Percentiles rank a stretch among this genome's conserved stretches.
Evolutionary conservation across 1,140 invertebrate species (phyloP).

Genomic region (Hirudo medicinalis): DNA sequence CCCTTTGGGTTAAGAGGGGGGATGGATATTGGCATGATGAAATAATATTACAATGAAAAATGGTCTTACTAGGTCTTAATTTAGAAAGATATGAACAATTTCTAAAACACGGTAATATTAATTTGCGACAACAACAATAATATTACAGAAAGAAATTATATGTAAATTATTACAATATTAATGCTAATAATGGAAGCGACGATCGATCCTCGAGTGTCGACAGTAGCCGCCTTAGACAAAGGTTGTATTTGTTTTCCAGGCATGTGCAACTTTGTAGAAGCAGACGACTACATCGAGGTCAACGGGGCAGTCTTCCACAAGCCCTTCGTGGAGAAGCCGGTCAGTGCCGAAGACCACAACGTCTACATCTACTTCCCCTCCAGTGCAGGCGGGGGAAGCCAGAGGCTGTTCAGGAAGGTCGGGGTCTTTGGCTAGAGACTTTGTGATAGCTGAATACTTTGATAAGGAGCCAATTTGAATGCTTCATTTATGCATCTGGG

Average conservation of each 20-base stretch:
- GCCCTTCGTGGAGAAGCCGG: slow-evolving; percentile 96
- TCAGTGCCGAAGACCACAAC: slow-evolving; percentile 97
- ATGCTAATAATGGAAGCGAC: too few species aligned
- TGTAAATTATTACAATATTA: too few species aligned
- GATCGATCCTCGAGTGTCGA: too few species aligned
- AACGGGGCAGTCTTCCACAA: slow-evolving; percentile 94
- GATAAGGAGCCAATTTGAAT: not conserved
- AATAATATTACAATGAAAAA: too few species aligned
- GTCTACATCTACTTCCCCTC: slow-evolving; percentile 99
- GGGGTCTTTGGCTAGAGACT: slow-evolving; percentile 13
- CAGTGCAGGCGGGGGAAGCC: slow-evolving; percentile 87
- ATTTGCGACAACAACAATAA: too few species aligned
- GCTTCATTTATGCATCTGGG: not conserved
- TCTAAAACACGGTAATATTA: too few species aligned
- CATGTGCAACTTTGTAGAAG: slow-evolving; percentile 70
- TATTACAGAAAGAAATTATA: too few species aligned
- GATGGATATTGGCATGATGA: too few species aligned
- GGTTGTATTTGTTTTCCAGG: not conserved
- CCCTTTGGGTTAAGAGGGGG: too few species aligned
- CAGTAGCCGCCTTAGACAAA: too few species aligned
- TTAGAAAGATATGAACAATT: too few species aligned
- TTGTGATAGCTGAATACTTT: not conserved
- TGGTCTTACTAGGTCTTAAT: too few species aligned
- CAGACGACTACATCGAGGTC: slow-evolving; percentile 96
- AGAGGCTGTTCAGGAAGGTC: slow-evolving; percentile 88